Evolutionary conservation across 2,797 vertebrate species (phyloP).

Genomic region (Pantherophis vulpinus): DNA sequence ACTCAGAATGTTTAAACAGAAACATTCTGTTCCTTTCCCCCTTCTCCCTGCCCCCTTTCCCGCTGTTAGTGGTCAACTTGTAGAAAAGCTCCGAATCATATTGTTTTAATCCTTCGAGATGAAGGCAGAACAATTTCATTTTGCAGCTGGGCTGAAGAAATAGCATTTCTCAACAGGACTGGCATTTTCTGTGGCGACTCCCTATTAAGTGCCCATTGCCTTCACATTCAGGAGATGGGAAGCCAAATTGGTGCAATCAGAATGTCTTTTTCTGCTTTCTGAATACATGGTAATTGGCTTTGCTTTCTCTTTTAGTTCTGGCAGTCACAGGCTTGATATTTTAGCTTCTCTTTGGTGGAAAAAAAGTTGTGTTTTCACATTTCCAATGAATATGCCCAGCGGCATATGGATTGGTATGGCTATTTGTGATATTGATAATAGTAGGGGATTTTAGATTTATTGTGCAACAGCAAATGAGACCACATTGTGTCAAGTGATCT

Average conservation of each 20-base stretch:
- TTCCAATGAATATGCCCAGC: neutral
- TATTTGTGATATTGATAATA: neutral
- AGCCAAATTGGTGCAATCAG: neutral
- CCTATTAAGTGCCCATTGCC: neutral
- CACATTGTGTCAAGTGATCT: neutral
- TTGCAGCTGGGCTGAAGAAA: neutral
- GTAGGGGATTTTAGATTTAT: neutral
- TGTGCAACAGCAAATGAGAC: neutral
- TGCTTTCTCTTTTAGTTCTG: neutral
- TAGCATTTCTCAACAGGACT: constrained; percentile 31
- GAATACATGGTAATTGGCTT: neutral
- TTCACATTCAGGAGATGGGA: neutral
- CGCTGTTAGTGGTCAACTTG: constrained; percentile 22
- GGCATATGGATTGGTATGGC: neutral
- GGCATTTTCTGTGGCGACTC: neutral
- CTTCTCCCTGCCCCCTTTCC: neutral
- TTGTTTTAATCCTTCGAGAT: constrained; percentile 24
- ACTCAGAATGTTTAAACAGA: constrained; percentile 36
- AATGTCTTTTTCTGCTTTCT: neutral
- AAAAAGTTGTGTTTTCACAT: neutral
- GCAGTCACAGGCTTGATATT: neutral
- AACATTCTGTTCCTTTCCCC: constrained; percentile 35
- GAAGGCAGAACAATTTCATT: neutral
- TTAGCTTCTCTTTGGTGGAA: neutral
- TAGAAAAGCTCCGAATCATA: constrained; percentile 15